Evolutionary conservation across 2,888 invertebrate species (phyloP), one percentile per base, ranked within the genome.

Genomic region (Cancer borealis): DNA sequence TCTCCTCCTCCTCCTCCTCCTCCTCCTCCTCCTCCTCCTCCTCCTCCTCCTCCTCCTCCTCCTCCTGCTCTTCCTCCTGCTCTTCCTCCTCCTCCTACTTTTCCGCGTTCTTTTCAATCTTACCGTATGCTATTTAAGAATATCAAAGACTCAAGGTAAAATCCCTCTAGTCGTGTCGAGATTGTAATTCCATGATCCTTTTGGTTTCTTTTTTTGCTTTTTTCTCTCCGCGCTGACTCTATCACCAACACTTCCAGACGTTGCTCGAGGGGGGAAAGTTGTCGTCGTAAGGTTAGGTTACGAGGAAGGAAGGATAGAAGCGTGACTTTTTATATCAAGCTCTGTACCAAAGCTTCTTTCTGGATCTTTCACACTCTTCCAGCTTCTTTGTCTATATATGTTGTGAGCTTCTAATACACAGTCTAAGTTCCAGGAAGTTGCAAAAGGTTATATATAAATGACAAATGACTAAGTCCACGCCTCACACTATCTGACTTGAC

Each of bases 211-310:
- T 73, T 12, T 73, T 21, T 6, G n/a, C n/a, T 73, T 73, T n/a
- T 73, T 73, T 73, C n/a, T 17, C 54, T 10, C 39, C 54, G 10
- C 73, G 73, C 26, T 6, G n/a, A 21, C 4, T 73, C 21, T n/a
- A 3, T 73, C 73, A n/a, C 73, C 73, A 73, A 21, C n/a, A 73
- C 73, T 73, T 73, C 73, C 73, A 73, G n/a, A 73, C n/a, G 73
- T 73, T 73, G 73, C 73, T 73, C 73, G n/a, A 26, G 8, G 73
- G 73, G 4, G n/a, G 4, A 73, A 73, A 73, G 73, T 73, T 73
- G 73, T 73, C n/a, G 54, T 17, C 8, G 26, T 4, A n/a, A 73
- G n/a, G 73, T 73, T 73, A 6, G 73, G 54, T 10, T 14, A 17
- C 12, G 54, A 54, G 54, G 54, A 54, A 54, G 17, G 54, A 54